Percentiles rank a stretch among this genome's conserved stretches.
Evolutionary conservation across 2,113 vertebrate genomes (phyloP).

Genomic region (Beaufortia kweichowensis): DNA sequence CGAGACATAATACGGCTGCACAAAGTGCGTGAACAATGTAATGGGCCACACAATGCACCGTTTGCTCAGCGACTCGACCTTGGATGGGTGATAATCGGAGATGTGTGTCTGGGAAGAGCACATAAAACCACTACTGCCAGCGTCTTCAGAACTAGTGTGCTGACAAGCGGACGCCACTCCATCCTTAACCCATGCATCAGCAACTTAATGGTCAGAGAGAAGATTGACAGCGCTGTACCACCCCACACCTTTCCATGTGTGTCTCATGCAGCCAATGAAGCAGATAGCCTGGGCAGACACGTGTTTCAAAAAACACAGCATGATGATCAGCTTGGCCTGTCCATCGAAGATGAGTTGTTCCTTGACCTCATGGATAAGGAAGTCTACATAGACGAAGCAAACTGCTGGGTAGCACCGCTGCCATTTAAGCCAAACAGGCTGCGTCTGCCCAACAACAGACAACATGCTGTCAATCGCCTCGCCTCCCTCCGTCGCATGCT

Average conservation of each 20-base stretch:
- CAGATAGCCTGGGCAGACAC: not conserved
- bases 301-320: not conserved
- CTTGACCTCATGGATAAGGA: not conserved
- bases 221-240: not conserved
- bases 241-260: not conserved
- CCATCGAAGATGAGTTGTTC: not conserved
- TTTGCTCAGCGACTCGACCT: not conserved
- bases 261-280: not conserved
- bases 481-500: not conserved
- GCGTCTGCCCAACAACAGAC: not conserved
- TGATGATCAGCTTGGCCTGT: not conserved
- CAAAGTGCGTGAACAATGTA: constrained; percentile 10
- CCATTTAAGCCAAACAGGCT: not conserved
- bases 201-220: not conserved
- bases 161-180: constrained; percentile 13
- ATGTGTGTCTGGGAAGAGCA: constrained; percentile 16
- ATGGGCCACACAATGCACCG: not conserved
- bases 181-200: not conserved
- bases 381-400: not conserved
- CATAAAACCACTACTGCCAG: not conserved
- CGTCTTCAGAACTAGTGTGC: constrained; percentile 11
- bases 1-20: not conserved
- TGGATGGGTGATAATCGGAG: constrained; percentile 20
- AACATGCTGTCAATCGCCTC: not conserved
- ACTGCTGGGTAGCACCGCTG: not conserved